A percentile compares a stretch with the other conserved stretches of the same genome.
phyloP scores from a whole-genome alignment of 2,113 vertebrate species.

The Epinephelus lanceolatus region DNA sequence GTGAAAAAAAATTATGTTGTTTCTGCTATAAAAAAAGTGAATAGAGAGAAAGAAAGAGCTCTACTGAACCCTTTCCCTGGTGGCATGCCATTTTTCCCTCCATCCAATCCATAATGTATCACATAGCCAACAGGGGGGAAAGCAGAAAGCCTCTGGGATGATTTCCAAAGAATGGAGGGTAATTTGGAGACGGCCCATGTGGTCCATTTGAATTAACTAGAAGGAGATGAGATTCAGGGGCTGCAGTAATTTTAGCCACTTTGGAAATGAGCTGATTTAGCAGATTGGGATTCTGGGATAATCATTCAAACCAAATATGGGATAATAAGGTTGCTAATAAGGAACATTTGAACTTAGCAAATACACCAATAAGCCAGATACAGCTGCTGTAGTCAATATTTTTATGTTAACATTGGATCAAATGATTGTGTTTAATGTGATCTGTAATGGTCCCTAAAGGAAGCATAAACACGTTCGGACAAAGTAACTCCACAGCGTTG shows the following conservation, averaged over 20 bases:
- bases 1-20: neutral
- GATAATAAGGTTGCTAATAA: neutral
- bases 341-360: neutral
- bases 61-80: conserved; percentile 1
- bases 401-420: neutral
- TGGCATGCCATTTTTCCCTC: conserved; percentile 33
- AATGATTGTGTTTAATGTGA: neutral
- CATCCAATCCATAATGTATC: conserved; percentile 66
- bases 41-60: neutral
- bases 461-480: neutral
- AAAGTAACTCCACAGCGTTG: neutral
- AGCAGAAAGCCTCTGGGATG: conserved; percentile 46
- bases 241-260: conserved; percentile 20
- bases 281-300: conserved; percentile 2
- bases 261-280: conserved; percentile 36
- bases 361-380: neutral
- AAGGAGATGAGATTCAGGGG: conserved; percentile 21
- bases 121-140: conserved; percentile 19
- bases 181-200: conserved; percentile 47
- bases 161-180: conserved; percentile 53
- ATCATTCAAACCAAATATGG: conserved; percentile 10
- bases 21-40: neutral
- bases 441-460: neutral
- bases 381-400: neutral
- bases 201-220: conserved; percentile 22